Base-by-base conservation (phyloP, 2,888 invertebrate genomes). In the Lottia gigantea region DNA sequence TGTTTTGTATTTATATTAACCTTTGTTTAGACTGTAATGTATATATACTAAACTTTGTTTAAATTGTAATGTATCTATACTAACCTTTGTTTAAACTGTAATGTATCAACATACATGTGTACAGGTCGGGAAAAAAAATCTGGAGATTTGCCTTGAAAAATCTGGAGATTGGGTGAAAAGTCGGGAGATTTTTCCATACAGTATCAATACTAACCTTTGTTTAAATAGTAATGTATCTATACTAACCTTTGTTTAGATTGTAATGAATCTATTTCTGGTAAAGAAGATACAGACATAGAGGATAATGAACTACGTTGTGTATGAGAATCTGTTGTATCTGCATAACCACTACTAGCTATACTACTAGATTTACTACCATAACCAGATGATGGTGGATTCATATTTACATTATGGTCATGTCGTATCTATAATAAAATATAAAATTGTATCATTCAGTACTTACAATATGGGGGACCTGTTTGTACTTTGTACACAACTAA, bases 51-150 rank as follows among this genome's bases (percentile, higher is more conserved):
- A 31, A 2, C 31, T 31, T 31, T 31, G 31, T 31, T 31, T 31
- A 31, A 6, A 31, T 31, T 31, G 31, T 31, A 31, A 31, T 31
- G 31, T 47, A 55, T 2, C 64, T 31, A 46, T 15, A 64, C 74
- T 74, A 70, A 83, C 83, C 76, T 79, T 65, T 79, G 75, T 72
- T 83, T 84, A 19, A 79, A 78, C 12, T 78, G 77, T 46, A 82
- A 64, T 14, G 72, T 78, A 61, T 83, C 84, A 1, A 70, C n/a
- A n/a, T n/a, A n/a, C n/a, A n/a, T n/a, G n/a, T n/a, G n/a, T n/a
- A n/a, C n/a, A n/a, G n/a, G n/a, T n/a, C n/a, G n/a, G n/a, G n/a
- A n/a, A n/a, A n/a, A n/a, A n/a, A n/a, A n/a, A n/a, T n/a, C n/a
- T n/a, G n/a, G n/a, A n/a, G n/a, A n/a, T n/a, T n/a, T n/a, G n/a